phyloP scores from a whole-genome alignment of 1,140 invertebrate species.

The Camponotus pennsylvanicus region DNA sequence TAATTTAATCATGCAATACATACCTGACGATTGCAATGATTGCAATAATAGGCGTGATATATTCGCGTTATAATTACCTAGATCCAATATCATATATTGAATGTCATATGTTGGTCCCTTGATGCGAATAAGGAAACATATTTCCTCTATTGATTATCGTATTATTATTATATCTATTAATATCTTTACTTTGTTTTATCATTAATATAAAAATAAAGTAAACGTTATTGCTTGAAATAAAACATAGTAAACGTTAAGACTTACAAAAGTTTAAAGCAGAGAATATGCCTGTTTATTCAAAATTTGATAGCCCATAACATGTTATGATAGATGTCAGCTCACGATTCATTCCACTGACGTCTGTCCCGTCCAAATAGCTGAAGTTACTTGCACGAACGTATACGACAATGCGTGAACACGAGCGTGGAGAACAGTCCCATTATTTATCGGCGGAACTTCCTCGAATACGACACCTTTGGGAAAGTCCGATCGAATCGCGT shows the following conservation, averaged over 20 bases:
- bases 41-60: not conserved
- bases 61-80: not conserved
- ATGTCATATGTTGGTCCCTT: not conserved
- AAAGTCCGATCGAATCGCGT: slow-evolving; percentile 61
- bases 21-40: not conserved
- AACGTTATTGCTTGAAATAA: not conserved
- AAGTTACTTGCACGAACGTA: slow-evolving; percentile 53
- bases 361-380: slow-evolving; percentile 35
- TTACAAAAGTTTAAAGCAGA: not conserved
- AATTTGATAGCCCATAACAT: slow-evolving; percentile 42
- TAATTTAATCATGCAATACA: slow-evolving; percentile 42
- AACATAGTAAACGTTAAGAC: not conserved
- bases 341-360: slow-evolving; percentile 52
- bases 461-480: slow-evolving; percentile 58
- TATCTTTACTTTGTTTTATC: not conserved
- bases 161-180: not conserved
- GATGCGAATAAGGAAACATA: not conserved
- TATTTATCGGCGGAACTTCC: slow-evolving; percentile 63
- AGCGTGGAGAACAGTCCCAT: slow-evolving; percentile 33
- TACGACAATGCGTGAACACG: slow-evolving; percentile 55
- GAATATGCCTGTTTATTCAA: slow-evolving; percentile 34
- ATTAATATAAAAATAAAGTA: not conserved
- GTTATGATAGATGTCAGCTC: slow-evolving; percentile 40
- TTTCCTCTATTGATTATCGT: not conserved
- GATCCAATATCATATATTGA: not conserved